phyloP scores from a whole-genome alignment of 2,797 vertebrate genomes.

The Lepidocolaptes lacrymiger region DNA sequence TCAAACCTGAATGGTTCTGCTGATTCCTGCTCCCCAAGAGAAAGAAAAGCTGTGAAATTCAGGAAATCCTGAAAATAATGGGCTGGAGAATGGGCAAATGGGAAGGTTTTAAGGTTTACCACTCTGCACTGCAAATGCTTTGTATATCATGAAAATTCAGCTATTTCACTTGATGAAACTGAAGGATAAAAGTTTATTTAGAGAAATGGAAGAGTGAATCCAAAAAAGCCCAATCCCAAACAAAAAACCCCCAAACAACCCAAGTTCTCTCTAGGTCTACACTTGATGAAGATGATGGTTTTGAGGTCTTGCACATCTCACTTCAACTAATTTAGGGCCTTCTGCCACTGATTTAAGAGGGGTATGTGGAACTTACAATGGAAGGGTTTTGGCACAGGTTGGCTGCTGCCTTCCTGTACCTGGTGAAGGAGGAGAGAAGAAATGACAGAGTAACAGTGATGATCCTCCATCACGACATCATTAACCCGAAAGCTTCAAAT shows the following conservation, averaged over 20 bases:
- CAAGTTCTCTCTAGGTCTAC: not conserved
- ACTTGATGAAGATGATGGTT: not conserved
- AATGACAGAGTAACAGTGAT: not conserved
- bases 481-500: not conserved
- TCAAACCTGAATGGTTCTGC: not conserved
- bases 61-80: not conserved
- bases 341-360: not conserved
- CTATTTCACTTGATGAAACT: not conserved
- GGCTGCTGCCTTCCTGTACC: not conserved
- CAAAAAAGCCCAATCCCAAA: not conserved
- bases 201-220: not conserved
- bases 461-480: not conserved
- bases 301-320: not conserved
- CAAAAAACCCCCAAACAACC: fast-evolving
- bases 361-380: not conserved
- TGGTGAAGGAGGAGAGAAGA: not conserved
- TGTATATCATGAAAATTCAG: not conserved
- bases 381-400: not conserved
- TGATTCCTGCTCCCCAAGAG: not conserved
- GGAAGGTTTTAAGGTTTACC: not conserved
- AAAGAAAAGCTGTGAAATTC: not conserved
- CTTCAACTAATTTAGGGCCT: not conserved
- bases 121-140: not conserved
- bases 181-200: not conserved
- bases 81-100: not conserved